Evolutionary conservation across 1,140 invertebrate species (phyloP), one percentile per base, ranked within the genome.

Genomic region (Fopius arisanus): DNA sequence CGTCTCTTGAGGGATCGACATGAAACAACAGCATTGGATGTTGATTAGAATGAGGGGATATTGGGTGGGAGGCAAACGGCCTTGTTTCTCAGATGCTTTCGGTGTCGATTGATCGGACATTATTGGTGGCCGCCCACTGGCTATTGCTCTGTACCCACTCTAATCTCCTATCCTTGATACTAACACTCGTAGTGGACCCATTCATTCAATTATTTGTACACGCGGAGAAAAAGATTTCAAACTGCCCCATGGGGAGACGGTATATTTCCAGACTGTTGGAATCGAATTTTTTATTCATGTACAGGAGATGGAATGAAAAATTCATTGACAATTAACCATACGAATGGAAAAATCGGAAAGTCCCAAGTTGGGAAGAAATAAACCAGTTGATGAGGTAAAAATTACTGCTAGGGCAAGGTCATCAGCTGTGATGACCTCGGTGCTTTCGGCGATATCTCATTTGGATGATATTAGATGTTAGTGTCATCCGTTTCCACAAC

Each of bases 41-140:
- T 59, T 59, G 54, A 59, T 31, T 5, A 67, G 14, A 67, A 67
- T 67, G 37, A 66, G 21, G n/a, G n/a, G 7, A n/a, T n/a, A 51
- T 69, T 51, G 14, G 54, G 21, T 2, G 19, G 43, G 43, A n/a
- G 43, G n/a, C 33, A 12, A 33, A 40, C 16, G 12, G 1, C 40
- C 16, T 65, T 41, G 29, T 16, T 40, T 3, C 19, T 2, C 16
- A 28, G 19, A 26, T 37, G 43, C 40, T 29, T 72, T 72, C 12
- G 48, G 10, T 48, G 48, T 4, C 33, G 66, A 73, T 73, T 68
- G 48, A 73, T 73, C 62, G 51, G 66, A 1, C 40, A 62, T 68
- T 67, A 62, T 73, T 73, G 51, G 28, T 33, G 23, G 23, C 16
- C 41, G 19, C 41, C 23, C 23, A 43, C 69, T 40, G 14, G 29